These are phyloP conservation scores for Esox niger DNA, from an alignment of 2,113 vertebrate species.

Conservation along the genomic window DNA sequence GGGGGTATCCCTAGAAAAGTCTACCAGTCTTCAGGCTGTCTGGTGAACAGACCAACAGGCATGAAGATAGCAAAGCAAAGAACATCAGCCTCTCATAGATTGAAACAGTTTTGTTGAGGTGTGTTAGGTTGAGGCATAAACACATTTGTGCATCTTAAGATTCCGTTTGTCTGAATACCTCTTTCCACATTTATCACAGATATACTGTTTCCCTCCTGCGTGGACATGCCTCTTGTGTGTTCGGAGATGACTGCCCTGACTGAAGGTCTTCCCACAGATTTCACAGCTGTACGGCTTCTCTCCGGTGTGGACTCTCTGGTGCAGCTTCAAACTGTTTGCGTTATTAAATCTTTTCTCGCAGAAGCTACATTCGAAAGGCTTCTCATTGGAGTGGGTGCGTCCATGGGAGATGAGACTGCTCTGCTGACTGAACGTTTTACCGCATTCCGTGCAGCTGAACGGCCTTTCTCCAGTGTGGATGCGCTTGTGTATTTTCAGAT, in stretches of 20 bases:
- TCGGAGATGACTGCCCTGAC: conserved; percentile 71
- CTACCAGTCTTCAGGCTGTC: background rate
- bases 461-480: conserved; percentile 74
- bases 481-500: conserved; percentile 70
- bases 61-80: background rate
- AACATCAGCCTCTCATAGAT: background rate
- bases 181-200: conserved; percentile 73
- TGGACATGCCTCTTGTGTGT: conserved; percentile 71
- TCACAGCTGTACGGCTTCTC: conserved; percentile 71
- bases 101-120: background rate
- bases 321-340: conserved; percentile 71
- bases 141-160: conserved; percentile 71
- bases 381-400: conserved; percentile 64
- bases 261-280: conserved; percentile 65
- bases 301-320: conserved; percentile 65
- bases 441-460: conserved; percentile 65
- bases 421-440: conserved; percentile 73
- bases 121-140: conserved; percentile 50
- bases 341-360: conserved; percentile 73
- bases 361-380: conserved; percentile 55
- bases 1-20: background rate
- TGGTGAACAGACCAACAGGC: background rate
- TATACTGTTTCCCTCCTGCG: conserved; percentile 72
- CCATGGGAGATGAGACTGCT: conserved; percentile 69
- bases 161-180: conserved; percentile 70